phyloP scores from a whole-genome alignment of 1,140 invertebrate genomes.

The Monomorium pharaonis region DNA sequence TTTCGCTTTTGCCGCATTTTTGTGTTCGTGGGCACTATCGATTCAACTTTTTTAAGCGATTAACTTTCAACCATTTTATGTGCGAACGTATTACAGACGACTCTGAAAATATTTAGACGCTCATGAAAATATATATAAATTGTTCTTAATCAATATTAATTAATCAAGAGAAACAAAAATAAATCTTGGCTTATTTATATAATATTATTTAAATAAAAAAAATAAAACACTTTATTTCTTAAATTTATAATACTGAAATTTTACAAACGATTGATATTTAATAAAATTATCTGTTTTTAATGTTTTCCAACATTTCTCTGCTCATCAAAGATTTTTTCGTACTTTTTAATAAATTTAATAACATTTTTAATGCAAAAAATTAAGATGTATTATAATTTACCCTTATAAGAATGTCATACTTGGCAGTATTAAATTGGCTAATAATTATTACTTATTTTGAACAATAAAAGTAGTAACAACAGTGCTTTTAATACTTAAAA shows the following conservation, averaged over 20 bases:
- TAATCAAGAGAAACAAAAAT: background rate
- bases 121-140: background rate
- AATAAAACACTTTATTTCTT: background rate
- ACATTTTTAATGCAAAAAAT: background rate
- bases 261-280: background rate
- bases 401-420: too few relatives aligned
- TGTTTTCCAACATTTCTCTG: background rate
- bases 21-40: slow-evolving; percentile 35
- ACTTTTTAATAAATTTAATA: background rate
- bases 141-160: background rate
- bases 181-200: too few relatives aligned
- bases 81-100: background rate
- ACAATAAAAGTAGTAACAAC: too few relatives aligned
- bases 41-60: slow-evolving; percentile 45
- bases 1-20: slow-evolving; percentile 32
- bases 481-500: too few relatives aligned
- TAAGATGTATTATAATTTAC: background rate
- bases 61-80: slow-evolving; percentile 25
- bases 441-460: too few relatives aligned
- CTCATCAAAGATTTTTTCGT: background rate
- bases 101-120: background rate
- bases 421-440: too few relatives aligned
- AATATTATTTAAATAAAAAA: background rate
- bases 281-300: background rate
- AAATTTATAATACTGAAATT: too few relatives aligned